Evolutionary conservation across 2,113 vertebrate species (phyloP), one percentile per base, ranked within the genome.

Genomic region (Lycaon pictus): DNA sequence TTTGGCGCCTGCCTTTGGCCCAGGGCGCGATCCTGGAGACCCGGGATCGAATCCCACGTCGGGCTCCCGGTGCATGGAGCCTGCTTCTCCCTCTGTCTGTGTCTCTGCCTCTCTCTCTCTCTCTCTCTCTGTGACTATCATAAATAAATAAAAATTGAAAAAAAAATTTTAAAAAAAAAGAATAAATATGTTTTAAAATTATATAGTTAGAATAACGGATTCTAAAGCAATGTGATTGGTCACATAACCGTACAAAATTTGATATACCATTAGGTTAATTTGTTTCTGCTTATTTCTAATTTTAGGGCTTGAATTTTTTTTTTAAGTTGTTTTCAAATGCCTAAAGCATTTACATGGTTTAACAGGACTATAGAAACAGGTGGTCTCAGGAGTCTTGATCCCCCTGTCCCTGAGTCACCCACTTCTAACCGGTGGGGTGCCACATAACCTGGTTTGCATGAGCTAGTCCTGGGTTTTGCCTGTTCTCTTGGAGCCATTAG

Each of bases 271-370:
- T 67, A 87, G 67, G 25, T 37, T 67, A 48, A 16, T 67, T 92
- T 62, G 58, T 90, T 90, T 56, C n/a, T 88, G 11, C 62, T 88
- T 79, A 27, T 76, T 81, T 56, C 84, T 74, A n/a, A 56, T 67
- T 88, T 77, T 37, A 32, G 60, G 17, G 58, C 58, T 77, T 90
- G 6, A 5, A 5, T 81, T 82, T 69, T 51, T 11, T 29, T 93
- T 37, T 37, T 27, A 2, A 37, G 10, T 71, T 16, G 56, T 87
- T 62, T 67, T 9, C 22, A 35, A n/a, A 72, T 37, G 19, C 11
- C 2, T 12, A 32, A 8, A 43, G 9, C 4, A 23, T 48, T 43
- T 67, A 51, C 20, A 7, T 67, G 55, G 35, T 37, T 72, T 51
- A 79, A 2, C 88, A 76, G 60, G 91, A 65, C 10, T 67, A 0